Evolutionary conservation across 2,113 vertebrate genomes (phyloP).

Genomic region (Picathartes gymnocephalus): DNA sequence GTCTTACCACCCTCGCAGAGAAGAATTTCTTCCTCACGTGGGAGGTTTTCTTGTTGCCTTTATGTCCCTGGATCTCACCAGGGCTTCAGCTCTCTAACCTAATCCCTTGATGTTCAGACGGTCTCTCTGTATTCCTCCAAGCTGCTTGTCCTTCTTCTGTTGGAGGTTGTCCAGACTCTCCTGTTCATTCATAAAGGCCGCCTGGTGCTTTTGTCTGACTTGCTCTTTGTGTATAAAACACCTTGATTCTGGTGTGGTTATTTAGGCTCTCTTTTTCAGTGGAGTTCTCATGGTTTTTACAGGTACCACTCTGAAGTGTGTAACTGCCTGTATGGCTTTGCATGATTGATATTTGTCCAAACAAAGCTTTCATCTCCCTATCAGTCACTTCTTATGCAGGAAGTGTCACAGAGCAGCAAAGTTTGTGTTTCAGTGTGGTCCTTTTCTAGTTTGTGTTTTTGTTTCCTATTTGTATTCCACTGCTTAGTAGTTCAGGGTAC

Average conservation of each 20-base stretch:
- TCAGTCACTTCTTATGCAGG: not conserved
- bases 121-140: not conserved
- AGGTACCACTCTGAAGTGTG: not conserved
- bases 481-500: not conserved
- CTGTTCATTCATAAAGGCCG: not conserved
- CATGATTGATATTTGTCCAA: not conserved
- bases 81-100: not conserved
- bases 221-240: not conserved
- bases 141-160: not conserved
- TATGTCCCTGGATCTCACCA: not conserved
- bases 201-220: not conserved
- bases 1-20: not conserved
- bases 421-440: not conserved
- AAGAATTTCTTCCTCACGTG: not conserved
- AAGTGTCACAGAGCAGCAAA: not conserved
- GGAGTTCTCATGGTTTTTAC: not conserved
- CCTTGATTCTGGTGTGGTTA: not conserved
- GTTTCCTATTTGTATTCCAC: slow-evolving; percentile 42
- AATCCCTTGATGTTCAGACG: fast-evolving
- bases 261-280: not conserved
- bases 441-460: not conserved
- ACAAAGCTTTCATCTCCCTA: slow-evolving; percentile 13
- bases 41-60: not conserved
- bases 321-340: not conserved
- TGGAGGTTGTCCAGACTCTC: not conserved